These are phyloP conservation scores for Tetraodon nigroviridis DNA, from an alignment of 2,113 vertebrate genomes.

Conservation along the genomic window DNA sequence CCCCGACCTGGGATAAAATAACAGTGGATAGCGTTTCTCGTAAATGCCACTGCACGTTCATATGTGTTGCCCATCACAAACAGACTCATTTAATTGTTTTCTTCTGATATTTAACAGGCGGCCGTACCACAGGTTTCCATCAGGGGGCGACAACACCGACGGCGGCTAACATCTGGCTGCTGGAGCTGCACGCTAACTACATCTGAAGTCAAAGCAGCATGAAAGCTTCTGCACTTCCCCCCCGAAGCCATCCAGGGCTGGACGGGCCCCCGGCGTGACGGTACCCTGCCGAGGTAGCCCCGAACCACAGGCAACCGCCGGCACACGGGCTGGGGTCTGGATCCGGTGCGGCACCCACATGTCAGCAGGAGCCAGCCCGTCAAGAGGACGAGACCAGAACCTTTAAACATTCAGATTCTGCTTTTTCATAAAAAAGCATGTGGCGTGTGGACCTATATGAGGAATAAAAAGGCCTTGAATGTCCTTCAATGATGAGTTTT, in stretches of 20 bases:
- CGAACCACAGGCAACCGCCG: slow-evolving; percentile 41
- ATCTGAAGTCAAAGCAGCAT: slow-evolving; percentile 47
- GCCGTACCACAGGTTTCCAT: slow-evolving; percentile 17
- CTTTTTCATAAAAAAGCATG: no score
- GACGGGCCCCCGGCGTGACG: slow-evolving; percentile 17
- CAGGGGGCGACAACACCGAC: slow-evolving; percentile 17
- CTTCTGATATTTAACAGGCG: background rate
- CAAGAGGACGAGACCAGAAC: slow-evolving; percentile 1
- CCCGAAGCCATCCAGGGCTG: slow-evolving; percentile 24
- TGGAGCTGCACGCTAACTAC: slow-evolving; percentile 21
- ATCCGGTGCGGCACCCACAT: slow-evolving; percentile 29
- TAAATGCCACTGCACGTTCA: no score
- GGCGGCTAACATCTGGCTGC: slow-evolving; percentile 7
- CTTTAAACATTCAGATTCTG: background rate
- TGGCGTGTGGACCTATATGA: no score
- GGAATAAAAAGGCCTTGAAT: no score
- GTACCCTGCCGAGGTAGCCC: slow-evolving; percentile 34
- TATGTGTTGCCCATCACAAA: no score
- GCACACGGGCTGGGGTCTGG: slow-evolving; percentile 28
- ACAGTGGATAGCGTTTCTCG: slow-evolving; percentile 6
- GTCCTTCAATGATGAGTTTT: no score
- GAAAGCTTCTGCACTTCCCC: slow-evolving; percentile 31
- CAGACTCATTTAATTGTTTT: background rate
- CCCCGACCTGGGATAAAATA: slow-evolving; percentile 20
- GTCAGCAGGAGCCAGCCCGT: slow-evolving; percentile 23